Percentiles rank a stretch among this genome's conserved stretches.
Evolutionary conservation across 2,888 invertebrate species (phyloP).

Genomic region (Coenonympha arcania): DNA sequence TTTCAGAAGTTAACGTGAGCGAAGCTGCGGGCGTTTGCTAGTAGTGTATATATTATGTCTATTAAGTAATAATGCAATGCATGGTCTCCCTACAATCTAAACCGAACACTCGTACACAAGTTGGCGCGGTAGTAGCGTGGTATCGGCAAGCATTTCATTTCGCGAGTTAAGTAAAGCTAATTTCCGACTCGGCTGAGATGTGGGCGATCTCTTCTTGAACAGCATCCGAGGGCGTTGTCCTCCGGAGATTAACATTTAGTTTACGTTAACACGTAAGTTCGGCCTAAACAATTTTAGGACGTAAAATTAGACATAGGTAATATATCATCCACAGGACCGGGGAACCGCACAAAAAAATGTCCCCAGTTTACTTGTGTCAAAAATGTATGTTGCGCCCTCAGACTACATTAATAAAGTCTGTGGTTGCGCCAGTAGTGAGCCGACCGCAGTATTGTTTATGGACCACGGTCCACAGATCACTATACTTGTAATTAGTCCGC

Average conservation of each 20-base stretch:
- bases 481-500: too few species aligned
- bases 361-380: too few species aligned
- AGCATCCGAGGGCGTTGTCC: neutral
- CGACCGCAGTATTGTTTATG: too few species aligned
- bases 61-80: neutral
- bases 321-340: neutral
- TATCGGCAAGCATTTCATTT: constrained; percentile 13
- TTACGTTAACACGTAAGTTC: neutral
- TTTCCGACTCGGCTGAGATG: constrained; percentile 11
- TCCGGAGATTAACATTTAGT: neutral
- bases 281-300: neutral
- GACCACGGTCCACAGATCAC: too few species aligned
- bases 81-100: neutral
- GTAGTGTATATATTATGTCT: too few species aligned
- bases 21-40: too few species aligned
- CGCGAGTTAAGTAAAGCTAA: constrained; percentile 14
- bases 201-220: constrained; percentile 8
- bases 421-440: too few species aligned
- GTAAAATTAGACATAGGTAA: too few species aligned
- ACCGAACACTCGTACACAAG: constrained; percentile 5
- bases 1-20: too few species aligned
- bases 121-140: constrained; percentile 2
- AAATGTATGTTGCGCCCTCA: too few species aligned
- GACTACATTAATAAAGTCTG: too few species aligned
- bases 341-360: neutral